Base-by-base conservation (phyloP, 2,113 vertebrate species). In the Rhabdomys dilectus region DNA sequence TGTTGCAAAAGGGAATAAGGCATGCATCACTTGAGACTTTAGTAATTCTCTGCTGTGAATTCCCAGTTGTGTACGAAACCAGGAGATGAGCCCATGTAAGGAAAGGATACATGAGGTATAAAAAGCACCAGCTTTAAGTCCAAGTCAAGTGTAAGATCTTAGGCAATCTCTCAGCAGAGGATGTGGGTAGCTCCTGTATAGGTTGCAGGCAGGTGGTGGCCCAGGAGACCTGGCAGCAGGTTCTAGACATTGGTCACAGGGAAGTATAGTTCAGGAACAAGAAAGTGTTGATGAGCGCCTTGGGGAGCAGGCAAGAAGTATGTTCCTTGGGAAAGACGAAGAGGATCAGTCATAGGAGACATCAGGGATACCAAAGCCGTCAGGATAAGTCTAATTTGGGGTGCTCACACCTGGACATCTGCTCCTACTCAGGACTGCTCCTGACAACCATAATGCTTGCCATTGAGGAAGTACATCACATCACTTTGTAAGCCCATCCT, bases 231-330 rank as follows among this genome's bases (percentile, higher is more conserved):
- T 12, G 53, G 3, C 45, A 72, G 70, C 10, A 19, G 53, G 11
- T 2, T 0, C 1, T 21, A 39, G 48, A 9, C 31, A 12, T 56
- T 60, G 3, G 4, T 21, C 85, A 29, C 0, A 10, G 60, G 34
- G 6, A 82, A n/a, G 39, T 31, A 3, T 56, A 36, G 3, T 31
- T 21, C 34, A 53, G 76, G 62, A 19, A 26, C 1, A 13, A 36
- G 80, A 84, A 72, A 81, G 68, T 39, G 13, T n/a, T 56, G 42
- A 1, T 66, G 84, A 21, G 39, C 21, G 39, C 26, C 3, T 13
- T 21, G 11, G 78, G 26, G 16, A 73, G 39, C 1, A 19, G 77
- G 56, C 7, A 82, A 70, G 39, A n/a, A 80, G 53, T 60, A 15
- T 6, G 7, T 22, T 34, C 31, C 8, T 76, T 31, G 78, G 88